These are phyloP conservation scores for Leptopilina clavipes DNA, from an alignment of 1,140 invertebrate species.

Conservation along the genomic window DNA sequence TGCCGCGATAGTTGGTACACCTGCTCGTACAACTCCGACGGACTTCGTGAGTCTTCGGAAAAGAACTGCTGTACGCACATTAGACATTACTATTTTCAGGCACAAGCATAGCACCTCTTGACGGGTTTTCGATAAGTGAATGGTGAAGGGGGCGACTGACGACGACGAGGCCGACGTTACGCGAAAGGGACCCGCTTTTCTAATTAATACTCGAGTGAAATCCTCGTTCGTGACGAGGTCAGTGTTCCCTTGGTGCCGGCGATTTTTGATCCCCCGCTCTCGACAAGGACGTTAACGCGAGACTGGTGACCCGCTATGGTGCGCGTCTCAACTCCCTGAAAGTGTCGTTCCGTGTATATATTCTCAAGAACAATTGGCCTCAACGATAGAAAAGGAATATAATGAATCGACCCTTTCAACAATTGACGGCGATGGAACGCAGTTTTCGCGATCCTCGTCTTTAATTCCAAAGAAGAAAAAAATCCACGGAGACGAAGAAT, in stretches of 20 bases:
- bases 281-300: not conserved
- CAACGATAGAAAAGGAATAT: slow-evolving; percentile 4
- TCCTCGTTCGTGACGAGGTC: slow-evolving; percentile 30
- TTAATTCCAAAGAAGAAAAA: not conserved
- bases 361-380: not conserved
- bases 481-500: no score
- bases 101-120: slow-evolving; percentile 45
- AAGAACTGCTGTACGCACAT: not conserved
- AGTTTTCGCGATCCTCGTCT: slow-evolving; percentile 2
- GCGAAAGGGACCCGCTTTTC: slow-evolving; percentile 36
- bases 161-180: slow-evolving; percentile 47
- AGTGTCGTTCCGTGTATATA: slow-evolving; percentile 11
- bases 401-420: slow-evolving; percentile 34
- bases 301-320: slow-evolving; percentile 41
- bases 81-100: slow-evolving; percentile 30
- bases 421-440: slow-evolving; percentile 34
- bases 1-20: not conserved
- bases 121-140: slow-evolving; percentile 53
- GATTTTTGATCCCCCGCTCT: slow-evolving; percentile 16
- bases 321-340: slow-evolving; percentile 40
- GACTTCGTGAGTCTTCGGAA: not conserved
- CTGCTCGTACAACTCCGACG: not conserved
- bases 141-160: slow-evolving; percentile 41
- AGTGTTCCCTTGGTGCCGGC: slow-evolving; percentile 21
- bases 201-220: no score